A percentile compares a stretch with the other conserved stretches of the same genome.
Evolutionary conservation across 1,140 invertebrate species (phyloP).

Genomic region (Mercenaria mercenaria): DNA sequence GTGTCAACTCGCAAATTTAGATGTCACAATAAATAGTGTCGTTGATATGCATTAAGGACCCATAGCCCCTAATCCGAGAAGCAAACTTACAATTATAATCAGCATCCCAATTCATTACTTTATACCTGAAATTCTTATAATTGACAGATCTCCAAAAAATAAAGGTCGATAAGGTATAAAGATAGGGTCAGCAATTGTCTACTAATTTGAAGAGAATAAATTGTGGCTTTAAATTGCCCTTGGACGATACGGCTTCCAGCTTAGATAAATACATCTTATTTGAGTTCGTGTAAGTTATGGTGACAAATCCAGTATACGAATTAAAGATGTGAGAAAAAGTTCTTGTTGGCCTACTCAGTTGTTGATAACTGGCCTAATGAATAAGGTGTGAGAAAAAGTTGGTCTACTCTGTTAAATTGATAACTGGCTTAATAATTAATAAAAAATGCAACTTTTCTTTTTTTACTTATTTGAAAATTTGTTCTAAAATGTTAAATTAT

Average conservation of each 20-base stretch:
- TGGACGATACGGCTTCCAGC: neutral
- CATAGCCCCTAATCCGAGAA: neutral
- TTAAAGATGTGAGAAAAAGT: neutral
- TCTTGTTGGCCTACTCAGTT: too few species aligned
- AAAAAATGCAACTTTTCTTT: too few species aligned
- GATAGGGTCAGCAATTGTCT: neutral
- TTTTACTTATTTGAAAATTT: too few species aligned
- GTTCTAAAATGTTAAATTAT: too few species aligned
- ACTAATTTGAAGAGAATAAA: neutral
- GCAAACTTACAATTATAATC: neutral
- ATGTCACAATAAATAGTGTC: slow-evolving; percentile 63
- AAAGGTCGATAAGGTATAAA: neutral
- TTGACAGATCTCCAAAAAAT: neutral
- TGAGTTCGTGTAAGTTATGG: neutral
- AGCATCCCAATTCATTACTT: neutral
- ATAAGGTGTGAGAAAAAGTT: too few species aligned
- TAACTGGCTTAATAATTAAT: too few species aligned
- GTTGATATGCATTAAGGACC: neutral
- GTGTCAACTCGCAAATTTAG: slow-evolving; percentile 58
- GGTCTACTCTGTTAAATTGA: too few species aligned
- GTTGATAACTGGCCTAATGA: too few species aligned
- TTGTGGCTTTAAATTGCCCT: neutral
- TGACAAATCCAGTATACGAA: neutral
- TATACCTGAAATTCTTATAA: neutral
- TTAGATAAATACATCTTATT: neutral